These are phyloP conservation scores for Enteromius mattozi DNA, from an alignment of 2,797 vertebrate genomes.

Conservation along the genomic window DNA sequence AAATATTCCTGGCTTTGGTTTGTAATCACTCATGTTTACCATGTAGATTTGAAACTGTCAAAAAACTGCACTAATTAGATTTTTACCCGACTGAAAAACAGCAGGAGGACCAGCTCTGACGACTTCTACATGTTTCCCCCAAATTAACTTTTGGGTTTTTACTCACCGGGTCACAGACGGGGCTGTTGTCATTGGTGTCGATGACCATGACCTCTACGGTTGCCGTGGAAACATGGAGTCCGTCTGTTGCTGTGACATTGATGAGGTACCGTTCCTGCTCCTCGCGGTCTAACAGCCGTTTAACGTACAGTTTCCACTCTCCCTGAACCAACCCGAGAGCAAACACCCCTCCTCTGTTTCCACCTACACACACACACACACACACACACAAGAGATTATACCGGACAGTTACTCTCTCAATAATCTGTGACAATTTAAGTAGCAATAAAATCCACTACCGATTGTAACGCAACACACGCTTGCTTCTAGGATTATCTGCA, in stretches of 20 bases:
- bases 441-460: constrained; percentile 79
- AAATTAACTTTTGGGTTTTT: neutral
- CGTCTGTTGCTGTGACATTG: constrained; percentile 93
- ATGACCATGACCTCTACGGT: constrained; percentile 88
- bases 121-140: too few species aligned
- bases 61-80: neutral
- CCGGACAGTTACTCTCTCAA: constrained; percentile 74
- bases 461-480: constrained; percentile 73
- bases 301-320: constrained; percentile 98
- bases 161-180: constrained; percentile 90
- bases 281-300: constrained; percentile 90
- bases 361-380: constrained; percentile 76
- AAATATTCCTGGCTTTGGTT: constrained; percentile 20
- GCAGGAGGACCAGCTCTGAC: neutral
- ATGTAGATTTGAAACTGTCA: constrained; percentile 1
- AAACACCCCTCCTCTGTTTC: constrained; percentile 91
- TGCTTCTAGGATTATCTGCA: constrained; percentile 20
- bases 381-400: constrained; percentile 65
- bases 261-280: constrained; percentile 88
- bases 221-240: constrained; percentile 91
- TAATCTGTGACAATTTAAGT: constrained; percentile 33
- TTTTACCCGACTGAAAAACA: neutral
- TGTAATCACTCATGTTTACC: constrained; percentile 6
- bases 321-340: constrained; percentile 93
- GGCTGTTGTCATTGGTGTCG: constrained; percentile 94